A percentile compares a stretch with the other conserved stretches of the same genome.
Conservation (phyloP, 2,113 vertebrate species). For the Bubo scandiacus region DNA sequence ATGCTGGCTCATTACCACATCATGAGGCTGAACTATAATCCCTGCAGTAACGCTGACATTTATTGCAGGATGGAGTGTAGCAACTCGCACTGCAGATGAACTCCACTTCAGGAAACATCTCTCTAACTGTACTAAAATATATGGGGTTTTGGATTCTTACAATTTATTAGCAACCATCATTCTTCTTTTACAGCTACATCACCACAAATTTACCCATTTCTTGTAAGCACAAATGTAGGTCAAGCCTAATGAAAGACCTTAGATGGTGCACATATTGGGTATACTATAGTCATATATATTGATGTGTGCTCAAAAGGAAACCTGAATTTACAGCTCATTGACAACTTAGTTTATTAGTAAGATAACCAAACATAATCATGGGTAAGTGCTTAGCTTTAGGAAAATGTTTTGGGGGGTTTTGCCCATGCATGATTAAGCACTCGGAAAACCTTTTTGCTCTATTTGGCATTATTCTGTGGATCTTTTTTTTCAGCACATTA, state of each 20-base stretch:
- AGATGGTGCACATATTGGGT: neutral
- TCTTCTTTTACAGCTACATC: neutral
- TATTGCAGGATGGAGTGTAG: neutral
- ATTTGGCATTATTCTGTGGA: neutral
- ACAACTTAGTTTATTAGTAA: neutral
- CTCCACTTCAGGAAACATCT: neutral
- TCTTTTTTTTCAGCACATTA: neutral
- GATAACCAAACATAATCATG: neutral
- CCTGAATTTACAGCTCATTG: neutral
- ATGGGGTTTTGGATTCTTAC: neutral
- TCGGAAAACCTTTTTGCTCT: neutral
- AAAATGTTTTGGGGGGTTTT: neutral
- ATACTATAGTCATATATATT: neutral
- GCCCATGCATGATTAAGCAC: neutral
- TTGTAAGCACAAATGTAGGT: fast-evolving
- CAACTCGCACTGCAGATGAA: neutral
- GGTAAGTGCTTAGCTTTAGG: neutral
- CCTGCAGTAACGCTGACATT: neutral
- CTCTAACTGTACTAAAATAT: neutral
- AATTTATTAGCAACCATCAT: fast-evolving
- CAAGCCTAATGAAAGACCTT: neutral
- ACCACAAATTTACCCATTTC: neutral
- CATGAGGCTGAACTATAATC: neutral
- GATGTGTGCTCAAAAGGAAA: neutral
- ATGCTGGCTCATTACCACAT: neutral